These are phyloP conservation scores for Acanthosepion pharaonis DNA, from an alignment of 2,888 invertebrate genomes.

Conservation along the genomic window DNA sequence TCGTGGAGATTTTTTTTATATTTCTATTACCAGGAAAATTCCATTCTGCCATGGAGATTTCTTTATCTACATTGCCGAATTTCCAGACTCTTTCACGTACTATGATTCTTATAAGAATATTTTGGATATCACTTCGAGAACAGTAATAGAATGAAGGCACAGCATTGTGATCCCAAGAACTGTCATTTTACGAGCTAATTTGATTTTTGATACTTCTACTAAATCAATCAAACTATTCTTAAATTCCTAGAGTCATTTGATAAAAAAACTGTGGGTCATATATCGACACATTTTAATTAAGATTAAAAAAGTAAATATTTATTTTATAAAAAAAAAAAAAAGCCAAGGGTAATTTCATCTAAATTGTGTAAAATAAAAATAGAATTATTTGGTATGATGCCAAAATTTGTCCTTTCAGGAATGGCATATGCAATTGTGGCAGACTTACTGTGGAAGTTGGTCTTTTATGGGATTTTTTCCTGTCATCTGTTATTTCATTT, in stretches of 20 bases:
- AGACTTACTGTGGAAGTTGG: not conserved
- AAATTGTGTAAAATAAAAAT: not conserved
- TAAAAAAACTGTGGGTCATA: not conserved
- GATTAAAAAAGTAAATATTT: not conserved
- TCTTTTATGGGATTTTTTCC: not conserved
- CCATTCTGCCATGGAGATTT: too few relatives aligned
- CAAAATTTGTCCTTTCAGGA: not conserved
- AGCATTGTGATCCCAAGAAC: not conserved
- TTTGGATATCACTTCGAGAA: not conserved
- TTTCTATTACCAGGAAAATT: too few relatives aligned
- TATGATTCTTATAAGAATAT: not conserved
- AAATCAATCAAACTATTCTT: not conserved
- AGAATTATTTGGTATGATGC: not conserved
- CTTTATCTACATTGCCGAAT: too few relatives aligned
- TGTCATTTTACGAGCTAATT: not conserved
- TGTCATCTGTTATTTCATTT: not conserved
- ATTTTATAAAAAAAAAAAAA: not conserved
- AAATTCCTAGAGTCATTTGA: not conserved
- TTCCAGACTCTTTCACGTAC: too few relatives aligned
- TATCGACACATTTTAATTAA: too few relatives aligned
- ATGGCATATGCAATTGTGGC: constrained; percentile 12
- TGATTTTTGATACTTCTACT: not conserved
- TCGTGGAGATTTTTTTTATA: too few relatives aligned
- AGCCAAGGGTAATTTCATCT: not conserved
- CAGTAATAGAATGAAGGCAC: not conserved